A percentile compares a stretch with the other conserved stretches of the same genome.
Evolutionary conservation across 1,140 invertebrate genomes (phyloP).

Genomic region (Bilobella aurantiaca): DNA sequence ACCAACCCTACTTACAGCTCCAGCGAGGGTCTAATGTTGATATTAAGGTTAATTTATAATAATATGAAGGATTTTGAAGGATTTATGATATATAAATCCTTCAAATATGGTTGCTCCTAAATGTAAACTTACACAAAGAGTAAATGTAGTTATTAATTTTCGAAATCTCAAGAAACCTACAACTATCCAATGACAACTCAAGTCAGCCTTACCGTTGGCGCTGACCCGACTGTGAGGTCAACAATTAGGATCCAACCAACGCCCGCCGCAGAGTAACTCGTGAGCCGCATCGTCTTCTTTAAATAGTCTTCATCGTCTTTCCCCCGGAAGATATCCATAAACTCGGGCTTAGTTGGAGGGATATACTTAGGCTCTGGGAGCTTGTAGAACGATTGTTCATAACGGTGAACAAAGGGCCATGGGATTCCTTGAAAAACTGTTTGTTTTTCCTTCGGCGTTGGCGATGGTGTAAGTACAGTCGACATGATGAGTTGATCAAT

Average conservation of each 20-base stretch:
- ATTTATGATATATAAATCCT: too few relatives aligned
- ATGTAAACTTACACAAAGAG: too few relatives aligned
- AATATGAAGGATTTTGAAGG: neutral
- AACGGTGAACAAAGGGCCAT: too few relatives aligned
- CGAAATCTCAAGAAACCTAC: neutral
- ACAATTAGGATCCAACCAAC: neutral
- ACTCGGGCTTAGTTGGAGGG: neutral
- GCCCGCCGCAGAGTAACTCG: constrained; percentile 6
- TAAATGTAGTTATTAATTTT: neutral
- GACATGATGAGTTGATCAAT: too few relatives aligned
- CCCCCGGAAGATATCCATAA: constrained; percentile 18
- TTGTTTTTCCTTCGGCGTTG: too few relatives aligned
- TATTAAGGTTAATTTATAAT: neutral
- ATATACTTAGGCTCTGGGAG: neutral
- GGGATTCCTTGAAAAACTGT: too few relatives aligned
- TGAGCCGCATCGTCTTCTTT: constrained; percentile 12
- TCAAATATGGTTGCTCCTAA: too few relatives aligned
- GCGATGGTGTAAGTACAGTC: too few relatives aligned
- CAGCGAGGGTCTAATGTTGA: constrained; percentile 13
- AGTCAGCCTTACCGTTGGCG: neutral
- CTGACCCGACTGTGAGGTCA: constrained; percentile 12
- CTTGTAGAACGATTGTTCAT: too few relatives aligned
- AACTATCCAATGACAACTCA: too few relatives aligned
- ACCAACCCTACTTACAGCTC: neutral
- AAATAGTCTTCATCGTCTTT: constrained; percentile 24